phyloP scores from a whole-genome alignment of 1,140 invertebrate species.

The Drosophila melanogaster region DNA sequence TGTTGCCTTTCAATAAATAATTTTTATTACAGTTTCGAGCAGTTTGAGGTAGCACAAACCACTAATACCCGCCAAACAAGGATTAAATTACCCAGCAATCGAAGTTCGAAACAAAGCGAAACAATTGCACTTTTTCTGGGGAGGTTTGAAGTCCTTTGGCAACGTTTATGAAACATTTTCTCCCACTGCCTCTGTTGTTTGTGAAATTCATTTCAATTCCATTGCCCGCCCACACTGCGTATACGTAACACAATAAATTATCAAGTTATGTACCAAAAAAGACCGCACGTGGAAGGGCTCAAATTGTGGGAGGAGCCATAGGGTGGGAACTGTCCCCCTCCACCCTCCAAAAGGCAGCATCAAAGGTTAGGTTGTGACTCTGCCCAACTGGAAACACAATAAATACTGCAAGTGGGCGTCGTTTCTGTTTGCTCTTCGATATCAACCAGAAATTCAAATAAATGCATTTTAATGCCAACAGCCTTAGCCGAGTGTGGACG shows the following conservation, averaged over 20 bases:
- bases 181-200: background rate
- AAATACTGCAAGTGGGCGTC: conserved; percentile 69
- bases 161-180: conserved; percentile 44
- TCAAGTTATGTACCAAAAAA: conserved; percentile 41
- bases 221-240: conserved; percentile 61
- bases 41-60: conserved; percentile 52
- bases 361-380: conserved; percentile 65
- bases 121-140: conserved; percentile 36
- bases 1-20: conserved; percentile 67
- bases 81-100: conserved; percentile 51
- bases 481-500: conserved; percentile 34
- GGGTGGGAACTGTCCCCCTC: background rate
- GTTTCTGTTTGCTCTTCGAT: conserved; percentile 42
- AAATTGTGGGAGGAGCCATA: background rate
- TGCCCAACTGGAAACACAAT: conserved; percentile 57
- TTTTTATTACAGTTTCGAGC: conserved; percentile 61
- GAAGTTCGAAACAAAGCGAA: conserved; percentile 48
- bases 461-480: conserved; percentile 60
- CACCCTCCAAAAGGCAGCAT: conserved; percentile 25
- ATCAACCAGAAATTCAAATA: conserved; percentile 59
- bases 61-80: conserved; percentile 48
- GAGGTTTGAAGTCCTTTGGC: conserved; percentile 9
- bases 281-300: conserved; percentile 18
- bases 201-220: conserved; percentile 40
- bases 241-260: conserved; percentile 72